Base-by-base conservation (phyloP, 2,888 invertebrate genomes). In the Mythimna ferrago region DNA sequence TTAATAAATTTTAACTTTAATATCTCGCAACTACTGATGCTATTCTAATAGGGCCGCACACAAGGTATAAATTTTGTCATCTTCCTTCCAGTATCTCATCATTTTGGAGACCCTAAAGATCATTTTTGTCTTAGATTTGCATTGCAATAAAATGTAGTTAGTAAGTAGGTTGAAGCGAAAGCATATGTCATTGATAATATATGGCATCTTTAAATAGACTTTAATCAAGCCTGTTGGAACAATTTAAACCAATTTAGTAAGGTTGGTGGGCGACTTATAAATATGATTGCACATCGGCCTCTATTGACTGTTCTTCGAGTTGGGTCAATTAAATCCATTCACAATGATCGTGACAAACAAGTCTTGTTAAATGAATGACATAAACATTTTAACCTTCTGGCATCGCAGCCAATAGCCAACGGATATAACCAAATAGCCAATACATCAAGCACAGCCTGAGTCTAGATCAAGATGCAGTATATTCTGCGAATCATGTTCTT, bases 211-310 rank as follows among this genome's bases (percentile, higher is more conserved):
- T 84, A 89, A 93, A 93, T 92, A 92, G 89, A 89, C 86, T 88
- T 88, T 91, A 93, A 94, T 93, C 89, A 92, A 93, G 92, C 91
- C 91, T 88, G 91, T 93, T 93, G 92, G 88, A 84, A 88, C 92
- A 91, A 93, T 92, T 94, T 93, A 89, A 92, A 88, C 89, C 93
- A 94, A 94, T 94, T 94, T 91, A 90, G 86, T 86, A 87, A 88
- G 86, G 88, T 88, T 90, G 86, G 91, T 91, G 90, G 90, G 89
- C 88, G 91, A 89, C 89, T 90, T 90, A 90, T 89, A 86, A 83
- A 86, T 92, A 91, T 85, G 85, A 86, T 84, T 88, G 88, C 88
- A 87, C 88, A 88, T 90, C 85, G 81, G 86, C 87, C 82, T 87
- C 87, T 89, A 91, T 89, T 91, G 89, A 87, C 87, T 84, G 86